Percentiles rank a stretch among this genome's conserved stretches.
These are phyloP conservation scores for Balaeniceps rex DNA, from an alignment of 2,113 vertebrate species.

Conservation along the genomic window DNA sequence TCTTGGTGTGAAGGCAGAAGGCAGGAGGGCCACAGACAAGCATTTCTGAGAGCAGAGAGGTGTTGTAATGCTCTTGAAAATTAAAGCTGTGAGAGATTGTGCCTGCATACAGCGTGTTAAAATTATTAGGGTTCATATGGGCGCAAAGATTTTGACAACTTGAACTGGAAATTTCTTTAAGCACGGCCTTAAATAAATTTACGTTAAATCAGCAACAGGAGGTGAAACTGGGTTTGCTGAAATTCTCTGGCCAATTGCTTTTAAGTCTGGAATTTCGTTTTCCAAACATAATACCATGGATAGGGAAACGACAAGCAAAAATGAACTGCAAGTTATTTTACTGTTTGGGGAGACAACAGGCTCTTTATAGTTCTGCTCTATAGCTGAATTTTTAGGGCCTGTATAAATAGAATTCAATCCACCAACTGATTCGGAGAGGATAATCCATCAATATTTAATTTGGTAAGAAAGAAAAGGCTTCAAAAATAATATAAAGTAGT, in stretches of 20 bases:
- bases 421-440: constrained; percentile 3
- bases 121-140: background rate
- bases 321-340: constrained; percentile 35
- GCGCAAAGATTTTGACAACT: background rate
- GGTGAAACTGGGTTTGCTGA: background rate
- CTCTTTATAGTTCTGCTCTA: constrained; percentile 29
- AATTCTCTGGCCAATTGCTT: background rate
- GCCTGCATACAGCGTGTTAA: background rate
- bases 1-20: background rate
- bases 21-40: background rate
- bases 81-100: background rate
- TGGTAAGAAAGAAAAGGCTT: constrained; percentile 41
- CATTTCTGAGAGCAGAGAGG: background rate
- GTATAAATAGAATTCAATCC: constrained; percentile 46
- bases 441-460: constrained; percentile 72
- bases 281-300: background rate
- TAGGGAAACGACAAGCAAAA: background rate
- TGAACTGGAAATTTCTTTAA: background rate
- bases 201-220: background rate
- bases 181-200: background rate
- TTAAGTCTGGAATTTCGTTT: background rate
- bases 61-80: background rate
- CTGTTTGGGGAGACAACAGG: background rate
- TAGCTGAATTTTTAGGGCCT: constrained; percentile 44
- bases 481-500: constrained; percentile 43